phyloP scores from a whole-genome alignment of 2,113 vertebrate species.

The Nannospalax galili region DNA sequence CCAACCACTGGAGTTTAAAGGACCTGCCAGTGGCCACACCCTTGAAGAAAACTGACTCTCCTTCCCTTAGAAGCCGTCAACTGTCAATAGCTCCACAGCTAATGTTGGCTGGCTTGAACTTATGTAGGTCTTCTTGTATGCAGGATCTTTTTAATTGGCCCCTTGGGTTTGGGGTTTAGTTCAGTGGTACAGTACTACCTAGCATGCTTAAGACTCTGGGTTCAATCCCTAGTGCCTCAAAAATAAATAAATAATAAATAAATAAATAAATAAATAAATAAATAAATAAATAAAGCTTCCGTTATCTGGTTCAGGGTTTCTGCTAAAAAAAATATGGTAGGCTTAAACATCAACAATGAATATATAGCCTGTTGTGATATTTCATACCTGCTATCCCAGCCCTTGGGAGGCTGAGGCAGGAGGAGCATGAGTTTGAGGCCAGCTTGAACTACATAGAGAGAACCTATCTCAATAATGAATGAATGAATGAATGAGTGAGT shows the following conservation, averaged over 20 bases:
- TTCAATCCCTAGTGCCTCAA: background rate
- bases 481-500: no score
- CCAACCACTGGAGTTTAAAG: background rate
- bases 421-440: background rate
- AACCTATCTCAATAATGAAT: background rate
- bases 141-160: background rate
- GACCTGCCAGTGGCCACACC: background rate
- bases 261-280: background rate
- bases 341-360: slow-evolving; percentile 32
- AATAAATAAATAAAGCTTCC: background rate
- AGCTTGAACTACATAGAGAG: background rate
- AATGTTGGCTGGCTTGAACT: background rate
- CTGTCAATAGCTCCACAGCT: no score
- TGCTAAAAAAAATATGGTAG: slow-evolving; percentile 20
- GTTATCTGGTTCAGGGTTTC: background rate
- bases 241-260: background rate
- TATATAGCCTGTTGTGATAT: background rate
- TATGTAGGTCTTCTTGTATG: background rate
- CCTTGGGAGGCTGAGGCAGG: background rate
- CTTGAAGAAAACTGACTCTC: background rate
- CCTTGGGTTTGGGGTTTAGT: no score
- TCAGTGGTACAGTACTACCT: background rate
- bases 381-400: background rate
- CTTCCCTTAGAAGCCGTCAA: background rate
- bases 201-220: background rate